Evolutionary conservation across 2,888 invertebrate genomes (phyloP).

Genomic region (Ophioninae sp.): DNA sequence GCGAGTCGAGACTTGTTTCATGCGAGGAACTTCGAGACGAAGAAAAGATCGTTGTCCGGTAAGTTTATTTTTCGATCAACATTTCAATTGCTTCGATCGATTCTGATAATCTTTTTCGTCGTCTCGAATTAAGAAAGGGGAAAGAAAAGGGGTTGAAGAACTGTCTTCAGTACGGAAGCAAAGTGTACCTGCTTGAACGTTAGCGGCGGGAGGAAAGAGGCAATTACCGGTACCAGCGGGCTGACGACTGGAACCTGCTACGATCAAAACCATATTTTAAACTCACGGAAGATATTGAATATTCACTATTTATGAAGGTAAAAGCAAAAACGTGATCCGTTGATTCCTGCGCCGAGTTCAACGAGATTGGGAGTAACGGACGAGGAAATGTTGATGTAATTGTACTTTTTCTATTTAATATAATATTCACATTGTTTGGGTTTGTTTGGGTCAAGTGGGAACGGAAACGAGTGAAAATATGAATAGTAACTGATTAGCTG

Average conservation of each 20-base stretch:
- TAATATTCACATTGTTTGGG: too few species aligned
- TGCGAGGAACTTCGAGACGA: slow-evolving; percentile 55
- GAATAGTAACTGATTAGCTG: too few species aligned
- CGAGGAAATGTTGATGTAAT: too few species aligned
- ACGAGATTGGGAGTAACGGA: too few species aligned
- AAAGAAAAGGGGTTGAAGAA: neutral
- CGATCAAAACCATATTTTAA: slow-evolving; percentile 74
- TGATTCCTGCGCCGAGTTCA: too few species aligned
- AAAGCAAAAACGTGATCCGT: too few species aligned
- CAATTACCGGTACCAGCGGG: slow-evolving; percentile 78
- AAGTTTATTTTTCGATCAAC: neutral
- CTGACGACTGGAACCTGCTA: slow-evolving; percentile 79
- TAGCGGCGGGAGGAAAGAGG: slow-evolving; percentile 78
- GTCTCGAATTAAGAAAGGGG: slow-evolving; percentile 45
- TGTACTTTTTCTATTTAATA: too few species aligned
- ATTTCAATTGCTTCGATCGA: slow-evolving; percentile 2
- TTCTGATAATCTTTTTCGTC: slow-evolving; percentile 52
- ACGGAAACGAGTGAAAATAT: too few species aligned
- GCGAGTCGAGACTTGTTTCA: slow-evolving; percentile 42
- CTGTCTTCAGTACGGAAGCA: slow-evolving; percentile 68
- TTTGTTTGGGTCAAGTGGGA: too few species aligned
- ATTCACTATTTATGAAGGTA: slow-evolving; percentile 14
- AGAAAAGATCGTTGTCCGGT: slow-evolving; percentile 28
- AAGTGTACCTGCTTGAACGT: slow-evolving; percentile 77
- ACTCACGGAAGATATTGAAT: slow-evolving; percentile 66